A percentile compares a stretch with the other conserved stretches of the same genome.
These are phyloP conservation scores for Epirrhoe tristata DNA, from an alignment of 2,888 invertebrate genomes.

Conservation along the genomic window DNA sequence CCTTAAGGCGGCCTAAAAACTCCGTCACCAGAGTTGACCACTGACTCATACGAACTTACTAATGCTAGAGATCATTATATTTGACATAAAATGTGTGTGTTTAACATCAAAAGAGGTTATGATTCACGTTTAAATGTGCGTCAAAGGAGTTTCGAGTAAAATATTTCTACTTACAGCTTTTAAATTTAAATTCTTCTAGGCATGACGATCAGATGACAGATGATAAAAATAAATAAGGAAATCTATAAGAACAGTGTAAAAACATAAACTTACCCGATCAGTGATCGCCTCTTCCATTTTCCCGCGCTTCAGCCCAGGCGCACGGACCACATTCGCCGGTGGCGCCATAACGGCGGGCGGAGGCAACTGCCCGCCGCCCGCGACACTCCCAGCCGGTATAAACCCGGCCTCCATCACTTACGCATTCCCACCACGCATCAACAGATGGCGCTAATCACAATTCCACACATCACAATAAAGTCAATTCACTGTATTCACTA, in stretches of 20 bases:
- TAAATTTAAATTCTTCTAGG: no score
- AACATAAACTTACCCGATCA: constrained; percentile 89
- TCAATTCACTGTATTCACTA: constrained; percentile 47
- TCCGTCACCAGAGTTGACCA: no score
- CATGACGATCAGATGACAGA: not conserved
- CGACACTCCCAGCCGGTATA: constrained; percentile 66
- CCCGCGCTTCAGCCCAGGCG: constrained; percentile 91
- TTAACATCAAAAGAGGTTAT: no score
- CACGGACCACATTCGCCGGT: constrained; percentile 89
- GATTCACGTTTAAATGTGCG: no score
- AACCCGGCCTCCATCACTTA: constrained; percentile 79
- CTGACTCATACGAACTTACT: no score
- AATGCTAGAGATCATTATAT: no score
- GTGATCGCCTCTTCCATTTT: constrained; percentile 91
- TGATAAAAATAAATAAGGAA: no score
- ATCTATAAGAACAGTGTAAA: not conserved
- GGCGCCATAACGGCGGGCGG: constrained; percentile 75
- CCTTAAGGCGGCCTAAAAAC: no score
- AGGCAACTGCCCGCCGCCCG: constrained; percentile 52
- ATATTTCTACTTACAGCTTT: no score
- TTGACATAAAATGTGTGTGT: no score
- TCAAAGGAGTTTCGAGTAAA: no score
- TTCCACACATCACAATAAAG: constrained; percentile 34
- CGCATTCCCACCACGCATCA: constrained; percentile 59
- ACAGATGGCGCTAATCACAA: constrained; percentile 67